phyloP scores from a whole-genome alignment of 2,888 invertebrate species.

The Lacanobia oleracea region DNA sequence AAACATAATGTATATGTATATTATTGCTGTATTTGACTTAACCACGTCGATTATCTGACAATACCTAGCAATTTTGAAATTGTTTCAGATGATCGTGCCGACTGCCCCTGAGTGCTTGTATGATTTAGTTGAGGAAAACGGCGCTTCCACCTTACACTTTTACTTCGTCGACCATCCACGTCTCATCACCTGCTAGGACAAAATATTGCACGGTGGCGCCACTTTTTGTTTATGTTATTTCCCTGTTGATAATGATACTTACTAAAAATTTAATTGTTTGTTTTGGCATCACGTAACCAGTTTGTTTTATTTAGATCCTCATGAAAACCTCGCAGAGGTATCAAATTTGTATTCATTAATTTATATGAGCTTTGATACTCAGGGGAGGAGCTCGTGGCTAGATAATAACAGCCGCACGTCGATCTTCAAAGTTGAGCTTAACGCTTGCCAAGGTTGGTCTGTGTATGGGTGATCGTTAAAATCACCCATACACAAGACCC shows the following conservation, averaged over 20 bases:
- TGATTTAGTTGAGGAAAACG: fast-evolving
- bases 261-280: neutral
- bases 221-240: neutral
- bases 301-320: neutral
- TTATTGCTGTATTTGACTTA: neutral
- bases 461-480: too few relatives aligned
- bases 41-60: neutral
- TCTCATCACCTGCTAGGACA: neutral
- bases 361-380: too few relatives aligned
- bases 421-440: too few relatives aligned
- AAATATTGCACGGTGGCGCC: neutral
- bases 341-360: too few relatives aligned
- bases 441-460: too few relatives aligned
- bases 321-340: neutral
- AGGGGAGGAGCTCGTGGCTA: too few relatives aligned
- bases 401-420: too few relatives aligned
- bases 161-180: neutral
- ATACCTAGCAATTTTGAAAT: neutral
- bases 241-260: neutral
- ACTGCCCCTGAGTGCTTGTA: neutral
- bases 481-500: too few relatives aligned
- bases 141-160: neutral
- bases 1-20: neutral
- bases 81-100: constrained; percentile 2
- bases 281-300: neutral